phyloP scores from a whole-genome alignment of 2,113 vertebrate species.

The Triplophysa rosa region DNA sequence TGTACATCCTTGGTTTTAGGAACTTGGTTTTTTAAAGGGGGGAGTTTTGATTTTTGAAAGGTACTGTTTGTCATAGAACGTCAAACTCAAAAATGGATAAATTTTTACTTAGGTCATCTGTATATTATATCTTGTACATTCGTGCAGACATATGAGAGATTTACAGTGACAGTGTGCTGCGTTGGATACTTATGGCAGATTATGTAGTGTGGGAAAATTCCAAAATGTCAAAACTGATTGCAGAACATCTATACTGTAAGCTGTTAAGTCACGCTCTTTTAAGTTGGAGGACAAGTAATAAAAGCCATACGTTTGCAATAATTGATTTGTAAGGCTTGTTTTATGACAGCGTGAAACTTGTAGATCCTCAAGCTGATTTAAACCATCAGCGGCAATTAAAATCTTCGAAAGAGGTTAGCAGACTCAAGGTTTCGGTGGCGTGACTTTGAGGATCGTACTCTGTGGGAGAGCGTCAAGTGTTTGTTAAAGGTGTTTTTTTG shows the following conservation, averaged over 20 bases:
- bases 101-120: no score
- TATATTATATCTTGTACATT: no score
- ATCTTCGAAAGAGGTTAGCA: background rate
- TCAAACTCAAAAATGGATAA: no score
- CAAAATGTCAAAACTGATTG: slow-evolving; percentile 21
- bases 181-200: slow-evolving; percentile 20
- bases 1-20: no score
- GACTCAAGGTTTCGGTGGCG: background rate
- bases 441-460: background rate
- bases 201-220: slow-evolving; percentile 24
- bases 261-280: slow-evolving; percentile 1
- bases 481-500: slow-evolving; percentile 29
- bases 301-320: slow-evolving; percentile 21
- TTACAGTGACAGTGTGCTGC: background rate
- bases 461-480: slow-evolving; percentile 2
- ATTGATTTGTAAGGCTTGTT: slow-evolving; percentile 12
- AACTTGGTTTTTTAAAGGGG: no score
- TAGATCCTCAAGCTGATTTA: background rate
- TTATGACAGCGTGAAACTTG: background rate
- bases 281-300: slow-evolving; percentile 9
- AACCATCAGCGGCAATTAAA: background rate
- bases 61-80: no score
- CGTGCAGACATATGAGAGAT: no score
- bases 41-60: no score
- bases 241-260: slow-evolving; percentile 15